Evolutionary conservation across 1,140 invertebrate species (phyloP), one percentile per base, ranked within the genome.

Genomic region (Schlechtendalia chinensis): DNA sequence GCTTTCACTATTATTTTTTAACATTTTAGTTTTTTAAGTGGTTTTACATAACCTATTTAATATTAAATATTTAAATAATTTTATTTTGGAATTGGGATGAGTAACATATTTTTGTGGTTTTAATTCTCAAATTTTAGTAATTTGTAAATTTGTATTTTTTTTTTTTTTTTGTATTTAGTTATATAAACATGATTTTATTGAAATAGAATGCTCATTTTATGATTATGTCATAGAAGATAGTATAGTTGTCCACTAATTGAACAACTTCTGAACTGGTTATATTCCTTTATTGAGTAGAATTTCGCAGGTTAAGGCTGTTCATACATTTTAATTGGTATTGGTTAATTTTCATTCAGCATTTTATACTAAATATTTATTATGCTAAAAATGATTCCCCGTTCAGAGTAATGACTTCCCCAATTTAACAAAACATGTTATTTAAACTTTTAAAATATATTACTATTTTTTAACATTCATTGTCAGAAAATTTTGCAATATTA

Each of bases 201-300:
- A 8, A 65, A n/a, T 22, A 39, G 19, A 65, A 39, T 32, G 2
- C 6, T 4, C 3, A 45, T 39, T 67, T 63, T 19, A 63, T 63
- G 17, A 1, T 32, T 63, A 67, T 67, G 32, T 14, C 17, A 65
- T 16, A 65, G 16, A 32, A 12, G 8, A 63, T 63, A 50, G 11
- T 50, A 50, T 50, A 39, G 8, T 39, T 8, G 32, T 50, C 1
- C 47, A 50, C 47, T 8, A 61, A 1, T 29, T 29, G 3, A 65
- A 39, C 10, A 65, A n/a, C 19, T 65, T 8, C 16, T 32, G 32
- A 65, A 65, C 27, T 61, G 29, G 61, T 65, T 65, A 65, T 65
- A 27, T 32, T 17, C 11, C 1, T 39, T 65, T 39, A 39, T 39
- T 65, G 1, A 39, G 8, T 39, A 65, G 11, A 65, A n/a, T 39